Evolutionary conservation across 2,888 invertebrate species (phyloP).

Genomic region (Phragmatobia fuliginosa): DNA sequence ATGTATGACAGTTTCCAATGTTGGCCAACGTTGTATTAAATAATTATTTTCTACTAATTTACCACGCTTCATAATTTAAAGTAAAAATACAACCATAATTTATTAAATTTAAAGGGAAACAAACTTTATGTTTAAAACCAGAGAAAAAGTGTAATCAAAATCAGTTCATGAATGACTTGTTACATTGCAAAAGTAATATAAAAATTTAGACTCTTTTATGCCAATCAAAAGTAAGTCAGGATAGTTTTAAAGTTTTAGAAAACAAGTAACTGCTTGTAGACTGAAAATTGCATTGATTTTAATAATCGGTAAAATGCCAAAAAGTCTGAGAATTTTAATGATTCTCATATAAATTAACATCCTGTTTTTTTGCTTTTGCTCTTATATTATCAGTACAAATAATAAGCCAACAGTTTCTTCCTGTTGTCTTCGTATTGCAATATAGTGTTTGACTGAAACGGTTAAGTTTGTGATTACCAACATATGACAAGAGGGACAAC

Average conservation of each 20-base stretch:
- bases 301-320: slow-evolving; percentile 62
- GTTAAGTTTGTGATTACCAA: too few species aligned
- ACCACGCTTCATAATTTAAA: too few species aligned
- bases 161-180: background rate
- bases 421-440: background rate
- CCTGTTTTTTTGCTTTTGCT: slow-evolving; percentile 33
- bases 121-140: too few species aligned
- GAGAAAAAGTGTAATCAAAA: too few species aligned
- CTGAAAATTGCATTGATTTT: slow-evolving; percentile 46
- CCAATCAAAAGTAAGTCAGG: slow-evolving; percentile 19
- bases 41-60: too few species aligned
- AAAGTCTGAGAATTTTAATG: slow-evolving; percentile 67
- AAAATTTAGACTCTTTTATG: background rate
- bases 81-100: too few species aligned
- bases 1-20: background rate
- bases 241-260: slow-evolving; percentile 30
- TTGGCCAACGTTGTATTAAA: too few species aligned
- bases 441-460: background rate
- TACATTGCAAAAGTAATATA: background rate
- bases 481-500: too few species aligned
- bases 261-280: slow-evolving; percentile 34
- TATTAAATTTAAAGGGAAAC: too few species aligned
- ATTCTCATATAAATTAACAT: slow-evolving; percentile 42
- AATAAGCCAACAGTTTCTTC: too few species aligned
- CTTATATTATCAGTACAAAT: slow-evolving; percentile 24